These are phyloP conservation scores for Amphilophus citrinellus DNA, from an alignment of 2,113 vertebrate species.

Conservation along the genomic window DNA sequence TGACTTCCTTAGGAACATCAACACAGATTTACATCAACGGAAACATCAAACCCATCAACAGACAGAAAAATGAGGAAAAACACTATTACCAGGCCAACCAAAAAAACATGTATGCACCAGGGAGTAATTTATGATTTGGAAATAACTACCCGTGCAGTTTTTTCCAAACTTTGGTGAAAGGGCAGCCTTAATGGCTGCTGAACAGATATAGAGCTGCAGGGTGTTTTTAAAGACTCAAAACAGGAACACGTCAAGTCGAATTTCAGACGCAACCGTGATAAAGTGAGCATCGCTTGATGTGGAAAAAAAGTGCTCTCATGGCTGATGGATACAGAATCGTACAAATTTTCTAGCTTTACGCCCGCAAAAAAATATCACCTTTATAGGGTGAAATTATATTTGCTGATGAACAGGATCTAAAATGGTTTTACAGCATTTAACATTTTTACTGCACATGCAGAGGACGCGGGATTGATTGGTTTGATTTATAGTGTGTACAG, in stretches of 20 bases:
- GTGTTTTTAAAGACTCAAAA: slow-evolving; percentile 9
- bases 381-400: background rate
- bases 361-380: background rate
- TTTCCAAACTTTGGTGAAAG: slow-evolving; percentile 25
- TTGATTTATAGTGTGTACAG: no score
- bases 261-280: slow-evolving; percentile 44
- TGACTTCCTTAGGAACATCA: background rate
- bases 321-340: background rate
- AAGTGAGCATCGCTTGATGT: slow-evolving; percentile 37
- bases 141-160: slow-evolving; percentile 22
- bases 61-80: slow-evolving; percentile 5
- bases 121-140: slow-evolving; percentile 41
- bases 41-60: slow-evolving; percentile 10
- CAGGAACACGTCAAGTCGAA: slow-evolving; percentile 50
- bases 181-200: slow-evolving; percentile 3
- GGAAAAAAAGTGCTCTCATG: slow-evolving; percentile 24
- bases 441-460: background rate
- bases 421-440: background rate
- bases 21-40: background rate
- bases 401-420: background rate
- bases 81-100: slow-evolving; percentile 31
- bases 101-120: slow-evolving; percentile 31
- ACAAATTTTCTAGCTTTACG: background rate
- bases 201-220: slow-evolving; percentile 25
- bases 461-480: background rate